Conservation (phyloP, 2,888 invertebrate genomes). For the Ennomos erosarius region DNA sequence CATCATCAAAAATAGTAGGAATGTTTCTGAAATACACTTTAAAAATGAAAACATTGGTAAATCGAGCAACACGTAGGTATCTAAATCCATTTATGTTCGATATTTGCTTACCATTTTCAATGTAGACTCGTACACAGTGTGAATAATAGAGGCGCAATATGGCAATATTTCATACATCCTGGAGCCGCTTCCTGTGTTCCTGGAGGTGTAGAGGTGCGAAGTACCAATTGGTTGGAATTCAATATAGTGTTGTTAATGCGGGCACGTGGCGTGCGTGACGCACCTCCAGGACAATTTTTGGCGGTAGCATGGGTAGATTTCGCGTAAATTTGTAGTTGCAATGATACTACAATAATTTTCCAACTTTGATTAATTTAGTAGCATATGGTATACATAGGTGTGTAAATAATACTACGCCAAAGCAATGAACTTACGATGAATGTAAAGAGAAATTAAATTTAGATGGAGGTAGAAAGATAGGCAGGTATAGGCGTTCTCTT, state of each 20-base stretch:
- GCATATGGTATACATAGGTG: too few relatives aligned
- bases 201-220: conserved; percentile 56
- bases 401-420: too few relatives aligned
- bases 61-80: background rate
- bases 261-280: conserved; percentile 55
- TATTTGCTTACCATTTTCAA: conserved; percentile 5
- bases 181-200: conserved; percentile 68
- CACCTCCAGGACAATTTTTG: conserved; percentile 37
- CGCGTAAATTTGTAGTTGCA: too few relatives aligned
- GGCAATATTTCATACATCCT: conserved; percentile 58
- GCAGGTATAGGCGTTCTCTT: too few relatives aligned
- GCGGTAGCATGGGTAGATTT: conserved; percentile 17
- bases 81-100: conserved; percentile 7
- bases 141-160: conserved; percentile 46
- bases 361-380: too few relatives aligned
- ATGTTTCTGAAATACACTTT: too few relatives aligned
- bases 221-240: conserved; percentile 77
- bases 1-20: too few relatives aligned
- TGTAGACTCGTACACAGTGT: conserved; percentile 26
- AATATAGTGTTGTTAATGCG: conserved; percentile 69
- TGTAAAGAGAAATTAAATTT: too few relatives aligned
- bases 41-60: background rate
- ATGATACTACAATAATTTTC: too few relatives aligned
- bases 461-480: too few relatives aligned
- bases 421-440: too few relatives aligned